Evolutionary conservation across 2,113 vertebrate genomes (phyloP).

Genomic region (Myrmecobius fasciatus): DNA sequence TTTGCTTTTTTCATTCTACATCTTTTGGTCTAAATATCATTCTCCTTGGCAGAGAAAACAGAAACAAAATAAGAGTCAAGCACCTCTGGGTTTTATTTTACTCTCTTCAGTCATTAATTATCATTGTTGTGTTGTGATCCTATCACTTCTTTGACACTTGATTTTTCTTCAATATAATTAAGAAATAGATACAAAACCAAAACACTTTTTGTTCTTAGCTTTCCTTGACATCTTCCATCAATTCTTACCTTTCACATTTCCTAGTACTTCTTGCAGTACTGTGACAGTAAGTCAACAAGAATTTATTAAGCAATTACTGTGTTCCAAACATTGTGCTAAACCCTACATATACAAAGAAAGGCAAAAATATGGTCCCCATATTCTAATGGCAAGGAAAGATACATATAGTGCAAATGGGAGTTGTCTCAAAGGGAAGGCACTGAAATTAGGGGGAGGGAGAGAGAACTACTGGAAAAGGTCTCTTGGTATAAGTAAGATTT

Average conservation of each 20-base stretch:
- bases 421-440: not conserved
- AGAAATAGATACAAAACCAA: not conserved
- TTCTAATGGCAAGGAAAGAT: not conserved
- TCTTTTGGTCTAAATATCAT: not conserved
- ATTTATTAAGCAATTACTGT: not conserved
- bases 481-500: not conserved
- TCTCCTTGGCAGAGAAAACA: not conserved
- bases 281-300: not conserved
- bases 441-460: not conserved
- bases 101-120: not conserved
- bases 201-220: not conserved
- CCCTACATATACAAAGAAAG: not conserved
- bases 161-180: not conserved
- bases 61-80: not conserved
- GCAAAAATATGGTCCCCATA: not conserved
- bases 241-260: not conserved
- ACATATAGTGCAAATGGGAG: not conserved
- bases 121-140: not conserved
- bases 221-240: not conserved
- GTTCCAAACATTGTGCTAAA: not conserved
- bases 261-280: not conserved
- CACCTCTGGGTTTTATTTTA: not conserved
- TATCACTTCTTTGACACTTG: not conserved
- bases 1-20: not conserved
- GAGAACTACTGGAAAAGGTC: not conserved